Conservation (phyloP, 2,888 invertebrate genomes). For the Aphidoletes aphidimyza region DNA sequence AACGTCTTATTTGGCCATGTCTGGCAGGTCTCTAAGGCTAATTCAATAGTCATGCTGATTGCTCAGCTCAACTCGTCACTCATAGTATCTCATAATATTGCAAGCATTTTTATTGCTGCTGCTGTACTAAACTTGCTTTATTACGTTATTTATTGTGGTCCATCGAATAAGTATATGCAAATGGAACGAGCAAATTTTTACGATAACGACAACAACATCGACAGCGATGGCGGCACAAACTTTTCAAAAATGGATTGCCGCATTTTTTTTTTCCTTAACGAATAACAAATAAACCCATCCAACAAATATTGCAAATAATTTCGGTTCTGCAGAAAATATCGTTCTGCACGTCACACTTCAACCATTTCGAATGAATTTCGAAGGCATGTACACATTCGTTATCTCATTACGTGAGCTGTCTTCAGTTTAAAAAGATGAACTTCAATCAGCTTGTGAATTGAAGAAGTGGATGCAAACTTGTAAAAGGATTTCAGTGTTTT, state of each 20-base stretch:
- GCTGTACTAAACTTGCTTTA: no score
- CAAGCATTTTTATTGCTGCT: not conserved
- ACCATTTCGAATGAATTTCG: not conserved
- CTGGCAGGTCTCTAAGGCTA: not conserved
- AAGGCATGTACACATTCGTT: not conserved
- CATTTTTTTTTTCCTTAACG: no score
- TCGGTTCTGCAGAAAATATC: not conserved
- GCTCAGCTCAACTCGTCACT: not conserved
- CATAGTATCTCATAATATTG: not conserved
- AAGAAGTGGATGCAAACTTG: not conserved
- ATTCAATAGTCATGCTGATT: slow-evolving; percentile 31
- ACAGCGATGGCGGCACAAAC: no score
- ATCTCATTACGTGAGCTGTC: slow-evolving; percentile 49
- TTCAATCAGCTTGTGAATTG: slow-evolving; percentile 4
- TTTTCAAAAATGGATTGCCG: not conserved
- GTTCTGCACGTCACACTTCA: no score
- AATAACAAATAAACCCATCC: no score
- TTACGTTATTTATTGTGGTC: slow-evolving; percentile 16
- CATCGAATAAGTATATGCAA: slow-evolving; percentile 9
- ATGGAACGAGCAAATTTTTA: slow-evolving; percentile 10
- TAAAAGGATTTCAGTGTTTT: slow-evolving; percentile 40
- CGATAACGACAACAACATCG: slow-evolving; percentile 28
- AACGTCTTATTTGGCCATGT: not conserved
- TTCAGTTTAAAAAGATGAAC: slow-evolving; percentile 24
- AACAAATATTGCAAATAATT: no score